Evolutionary conservation across 37 sponge, comb jelly and placozoan genomes (phyloP).

Genomic region (Tethya wilhelma): DNA sequence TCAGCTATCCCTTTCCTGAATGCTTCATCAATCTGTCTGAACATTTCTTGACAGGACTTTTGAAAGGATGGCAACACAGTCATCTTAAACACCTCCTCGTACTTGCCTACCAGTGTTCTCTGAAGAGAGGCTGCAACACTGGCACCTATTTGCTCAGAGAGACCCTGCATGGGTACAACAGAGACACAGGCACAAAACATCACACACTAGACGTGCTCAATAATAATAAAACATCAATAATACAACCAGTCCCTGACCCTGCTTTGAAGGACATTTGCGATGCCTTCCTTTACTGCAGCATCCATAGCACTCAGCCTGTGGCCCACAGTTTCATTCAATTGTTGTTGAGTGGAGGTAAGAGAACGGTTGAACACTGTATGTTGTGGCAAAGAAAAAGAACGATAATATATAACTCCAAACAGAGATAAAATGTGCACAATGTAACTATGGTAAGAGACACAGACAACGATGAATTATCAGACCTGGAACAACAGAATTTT

Average conservation of each 20-base stretch:
- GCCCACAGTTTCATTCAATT: slow-evolving; percentile 10
- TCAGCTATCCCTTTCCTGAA: slow-evolving; percentile 70
- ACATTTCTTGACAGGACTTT: slow-evolving; percentile 74
- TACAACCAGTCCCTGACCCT: slow-evolving; percentile 11
- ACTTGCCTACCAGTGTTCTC: slow-evolving; percentile 9
- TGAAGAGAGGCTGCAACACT: slow-evolving; percentile 43
- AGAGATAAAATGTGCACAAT: not conserved
- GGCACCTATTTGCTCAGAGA: slow-evolving; percentile 41
- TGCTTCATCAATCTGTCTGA: slow-evolving; percentile 73
- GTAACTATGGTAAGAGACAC: not conserved
- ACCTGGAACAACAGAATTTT: slow-evolving; percentile 75
- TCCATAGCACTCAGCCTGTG: slow-evolving; percentile 40
- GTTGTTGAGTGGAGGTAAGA: slow-evolving; percentile 17
- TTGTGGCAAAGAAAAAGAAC: not conserved
- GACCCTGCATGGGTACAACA: slow-evolving; percentile 32
- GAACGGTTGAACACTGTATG: slow-evolving; percentile 34
- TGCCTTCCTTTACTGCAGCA: slow-evolving; percentile 29
- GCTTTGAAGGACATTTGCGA: slow-evolving; percentile 21
- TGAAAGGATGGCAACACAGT: slow-evolving; percentile 71
- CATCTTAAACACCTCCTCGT: slow-evolving; percentile 48
- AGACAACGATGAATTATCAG: not conserved
- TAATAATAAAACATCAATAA: not conserved
- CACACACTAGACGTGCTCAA: not conserved
- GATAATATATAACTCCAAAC: not conserved
- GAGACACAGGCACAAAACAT: not conserved